phyloP scores from a whole-genome alignment of 1,140 invertebrate species.

The Chironomus tepperi region DNA sequence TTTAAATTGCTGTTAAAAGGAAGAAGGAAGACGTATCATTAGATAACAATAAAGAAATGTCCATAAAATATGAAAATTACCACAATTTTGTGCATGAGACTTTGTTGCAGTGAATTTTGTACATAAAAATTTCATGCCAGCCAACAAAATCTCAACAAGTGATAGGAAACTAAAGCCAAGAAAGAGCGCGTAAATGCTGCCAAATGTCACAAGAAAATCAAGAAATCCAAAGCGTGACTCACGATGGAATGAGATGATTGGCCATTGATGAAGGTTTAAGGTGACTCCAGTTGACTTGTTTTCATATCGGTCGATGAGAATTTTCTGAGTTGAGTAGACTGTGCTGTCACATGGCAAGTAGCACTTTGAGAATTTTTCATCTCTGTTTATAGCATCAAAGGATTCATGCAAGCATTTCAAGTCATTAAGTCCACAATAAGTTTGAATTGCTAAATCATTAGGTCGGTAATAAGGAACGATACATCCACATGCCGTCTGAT shows the following conservation, averaged over 20 bases:
- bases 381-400: background rate
- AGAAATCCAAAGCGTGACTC: background rate
- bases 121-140: background rate
- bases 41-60: too few relatives aligned
- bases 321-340: too few relatives aligned
- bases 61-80: too few relatives aligned
- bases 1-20: too few relatives aligned
- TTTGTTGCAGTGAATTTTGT: background rate
- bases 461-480: background rate
- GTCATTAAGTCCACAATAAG: background rate
- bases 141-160: background rate
- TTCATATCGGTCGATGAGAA: too few relatives aligned
- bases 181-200: slow-evolving; percentile 6
- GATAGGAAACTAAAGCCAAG: background rate
- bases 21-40: too few relatives aligned
- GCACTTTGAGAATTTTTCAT: background rate
- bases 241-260: background rate
- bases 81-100: too few relatives aligned
- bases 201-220: background rate
- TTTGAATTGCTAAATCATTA: background rate
- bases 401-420: background rate
- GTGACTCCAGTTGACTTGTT: background rate
- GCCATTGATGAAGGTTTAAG: background rate
- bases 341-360: background rate
- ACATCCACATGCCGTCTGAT: background rate